phyloP scores from a whole-genome alignment of 2,797 vertebrate species.

The Peromyscus aztecus region DNA sequence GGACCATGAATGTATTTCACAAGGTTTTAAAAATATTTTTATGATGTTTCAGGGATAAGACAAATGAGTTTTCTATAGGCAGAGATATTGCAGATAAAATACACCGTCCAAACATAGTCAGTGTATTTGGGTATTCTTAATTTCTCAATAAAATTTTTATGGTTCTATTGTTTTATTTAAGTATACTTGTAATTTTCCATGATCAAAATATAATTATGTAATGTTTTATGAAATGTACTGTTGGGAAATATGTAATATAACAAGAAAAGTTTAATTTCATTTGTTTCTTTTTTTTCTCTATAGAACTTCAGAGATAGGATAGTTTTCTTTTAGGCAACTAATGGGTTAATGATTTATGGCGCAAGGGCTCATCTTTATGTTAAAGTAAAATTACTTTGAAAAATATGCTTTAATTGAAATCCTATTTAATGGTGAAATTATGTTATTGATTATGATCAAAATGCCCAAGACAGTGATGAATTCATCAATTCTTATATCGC shows the following conservation, averaged over 20 bases:
- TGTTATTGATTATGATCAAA: conserved; percentile 90
- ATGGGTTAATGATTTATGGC: conserved; percentile 82
- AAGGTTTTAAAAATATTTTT: conserved; percentile 8
- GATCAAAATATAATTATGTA: conserved; percentile 17
- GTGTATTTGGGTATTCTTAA: background rate
- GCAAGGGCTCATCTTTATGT: conserved; percentile 77
- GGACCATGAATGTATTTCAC: background rate
- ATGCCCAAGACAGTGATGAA: conserved; percentile 86
- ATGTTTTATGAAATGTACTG: conserved; percentile 52
- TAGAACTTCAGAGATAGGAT: background rate
- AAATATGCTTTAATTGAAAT: conserved; percentile 89
- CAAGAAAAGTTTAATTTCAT: background rate
- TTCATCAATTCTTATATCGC: conserved; percentile 87
- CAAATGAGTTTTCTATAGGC: conserved; percentile 2
- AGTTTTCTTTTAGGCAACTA: conserved; percentile 53
- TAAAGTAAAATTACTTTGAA: conserved; percentile 85
- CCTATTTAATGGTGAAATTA: conserved; percentile 88
- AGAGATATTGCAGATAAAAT: background rate
- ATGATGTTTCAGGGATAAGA: background rate
- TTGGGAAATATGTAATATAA: conserved; percentile 18
- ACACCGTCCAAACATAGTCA: background rate
- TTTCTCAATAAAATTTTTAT: conserved; percentile 9
- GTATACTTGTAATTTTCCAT: conserved; percentile 45
- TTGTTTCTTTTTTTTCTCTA: conserved; percentile 18
- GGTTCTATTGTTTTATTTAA: conserved; percentile 42